A percentile compares a stretch with the other conserved stretches of the same genome.
phyloP scores from a whole-genome alignment of 64 coral and sea anemone species.

The Anthopleura sola region DNA sequence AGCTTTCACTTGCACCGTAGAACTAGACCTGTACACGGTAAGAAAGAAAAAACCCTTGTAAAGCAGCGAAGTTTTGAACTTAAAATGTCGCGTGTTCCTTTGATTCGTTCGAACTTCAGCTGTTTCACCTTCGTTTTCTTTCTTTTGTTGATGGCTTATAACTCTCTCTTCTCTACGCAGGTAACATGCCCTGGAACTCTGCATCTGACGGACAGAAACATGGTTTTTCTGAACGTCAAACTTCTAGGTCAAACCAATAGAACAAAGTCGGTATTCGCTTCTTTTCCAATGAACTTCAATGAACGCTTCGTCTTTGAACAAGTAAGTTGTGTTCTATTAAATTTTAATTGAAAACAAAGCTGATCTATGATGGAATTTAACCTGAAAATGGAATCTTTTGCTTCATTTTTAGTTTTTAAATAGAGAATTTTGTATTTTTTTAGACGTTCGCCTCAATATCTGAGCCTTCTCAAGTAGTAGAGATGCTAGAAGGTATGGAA shows the following conservation, averaged over 20 bases:
- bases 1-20: conserved; percentile 82
- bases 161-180: conserved; percentile 35
- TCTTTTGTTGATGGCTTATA: neutral
- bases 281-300: conserved; percentile 91
- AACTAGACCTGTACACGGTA: conserved; percentile 92
- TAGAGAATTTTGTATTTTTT: conserved; percentile 3
- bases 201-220: conserved; percentile 90
- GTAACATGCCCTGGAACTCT: conserved; percentile 90
- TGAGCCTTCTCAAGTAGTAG: conserved; percentile 64
- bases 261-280: conserved; percentile 94
- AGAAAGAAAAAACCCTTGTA: neutral
- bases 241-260: conserved; percentile 79
- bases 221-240: conserved; percentile 73
- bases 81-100: neutral
- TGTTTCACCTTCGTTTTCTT: neutral
- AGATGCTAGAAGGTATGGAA: conserved; percentile 72
- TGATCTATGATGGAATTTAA: neutral
- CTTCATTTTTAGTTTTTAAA: neutral
- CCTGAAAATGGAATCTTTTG: neutral
- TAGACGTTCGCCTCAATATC: conserved; percentile 59
- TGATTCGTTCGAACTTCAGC: neutral
- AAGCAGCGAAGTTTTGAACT: neutral
- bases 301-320: conserved; percentile 88
- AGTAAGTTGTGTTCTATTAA: conserved; percentile 22
- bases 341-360: neutral